phyloP scores from a whole-genome alignment of 2,797 vertebrate species.

The Diceros bicornis region DNA sequence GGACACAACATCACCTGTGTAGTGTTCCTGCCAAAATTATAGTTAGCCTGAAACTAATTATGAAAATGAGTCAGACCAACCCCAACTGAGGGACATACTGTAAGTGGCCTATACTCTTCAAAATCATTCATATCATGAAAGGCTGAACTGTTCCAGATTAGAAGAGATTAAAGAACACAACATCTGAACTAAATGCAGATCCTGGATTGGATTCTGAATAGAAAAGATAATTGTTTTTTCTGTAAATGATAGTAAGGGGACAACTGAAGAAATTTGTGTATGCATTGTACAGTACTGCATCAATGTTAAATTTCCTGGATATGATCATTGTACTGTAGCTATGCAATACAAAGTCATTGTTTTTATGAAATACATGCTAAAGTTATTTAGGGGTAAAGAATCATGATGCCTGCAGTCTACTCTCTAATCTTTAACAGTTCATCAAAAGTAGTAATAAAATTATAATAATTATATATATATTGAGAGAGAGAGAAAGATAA shows the following conservation, averaged over 20 bases:
- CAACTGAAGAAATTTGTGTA: background rate
- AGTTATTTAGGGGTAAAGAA: background rate
- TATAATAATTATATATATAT: background rate
- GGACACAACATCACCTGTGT: background rate
- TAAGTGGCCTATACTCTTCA: background rate
- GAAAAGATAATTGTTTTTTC: conserved; percentile 42
- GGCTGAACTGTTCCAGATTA: background rate
- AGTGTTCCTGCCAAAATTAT: background rate
- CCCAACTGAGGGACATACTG: background rate
- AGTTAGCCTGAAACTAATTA: background rate
- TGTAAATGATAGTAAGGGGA: background rate
- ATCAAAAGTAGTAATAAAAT: conserved; percentile 44
- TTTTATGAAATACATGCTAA: background rate
- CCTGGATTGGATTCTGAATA: conserved; percentile 1
- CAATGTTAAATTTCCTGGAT: conserved; percentile 10
- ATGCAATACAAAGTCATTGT: background rate
- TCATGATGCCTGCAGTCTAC: background rate
- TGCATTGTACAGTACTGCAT: background rate
- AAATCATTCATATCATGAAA: background rate
- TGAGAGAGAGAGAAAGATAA: background rate
- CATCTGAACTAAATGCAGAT: background rate
- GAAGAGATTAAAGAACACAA: background rate
- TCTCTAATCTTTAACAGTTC: background rate
- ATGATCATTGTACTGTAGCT: background rate
- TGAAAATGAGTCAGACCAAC: background rate